Base-by-base conservation (phyloP, 1,140 invertebrate genomes). In the Maconellicoccus hirsutus region DNA sequence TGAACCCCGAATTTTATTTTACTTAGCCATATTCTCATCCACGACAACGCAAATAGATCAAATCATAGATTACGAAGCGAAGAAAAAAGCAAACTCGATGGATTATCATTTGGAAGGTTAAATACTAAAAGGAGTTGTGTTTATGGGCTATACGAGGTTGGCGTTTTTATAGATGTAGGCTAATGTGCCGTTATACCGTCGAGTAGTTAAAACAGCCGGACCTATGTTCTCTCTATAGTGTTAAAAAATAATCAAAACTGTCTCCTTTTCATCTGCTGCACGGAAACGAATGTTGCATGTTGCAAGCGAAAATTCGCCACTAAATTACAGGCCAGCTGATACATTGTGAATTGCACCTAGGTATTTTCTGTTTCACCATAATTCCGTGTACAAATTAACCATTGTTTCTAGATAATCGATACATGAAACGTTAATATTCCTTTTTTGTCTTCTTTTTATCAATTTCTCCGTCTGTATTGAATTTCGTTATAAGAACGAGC, bases 141-240 rank as follows among this genome's bases (percentile, higher is more conserved):
- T 52, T 52, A 52, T 52, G 42, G 42, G 42, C 42, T 52, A 16
- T 52, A 52, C 42, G 6, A 52, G 42, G 42, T 52, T 52, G 42
- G 42, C 42, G 42, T 52, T 52, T 52, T 52, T 52, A 52, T 52
- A 52, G 42, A 52, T 52, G 42, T 52, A 52, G 42, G 42, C 42
- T 52, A 52, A 52, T 52, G 42, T 52, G 42, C 42, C 42, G 42
- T 52, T 52, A 52, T 52, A 52, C n/a, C 42, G 42, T 52, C 42
- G 42, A 52, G 42, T 52, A 52, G 42, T 52, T 52, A 52, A 52
- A 52, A 52, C 42, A 52, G 42, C 42, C 42, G 42, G 42, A 52
- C 42, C 42, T 52, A 52, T 52, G 42, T 19, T 52, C 42, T 52
- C 42, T 52, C 6, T 19, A 16, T 19, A 16, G 10, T 19, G 42